Evolutionary conservation across 2,113 vertebrate species (phyloP), one percentile per base, ranked within the genome.

Genomic region (Pteropus alecto): DNA sequence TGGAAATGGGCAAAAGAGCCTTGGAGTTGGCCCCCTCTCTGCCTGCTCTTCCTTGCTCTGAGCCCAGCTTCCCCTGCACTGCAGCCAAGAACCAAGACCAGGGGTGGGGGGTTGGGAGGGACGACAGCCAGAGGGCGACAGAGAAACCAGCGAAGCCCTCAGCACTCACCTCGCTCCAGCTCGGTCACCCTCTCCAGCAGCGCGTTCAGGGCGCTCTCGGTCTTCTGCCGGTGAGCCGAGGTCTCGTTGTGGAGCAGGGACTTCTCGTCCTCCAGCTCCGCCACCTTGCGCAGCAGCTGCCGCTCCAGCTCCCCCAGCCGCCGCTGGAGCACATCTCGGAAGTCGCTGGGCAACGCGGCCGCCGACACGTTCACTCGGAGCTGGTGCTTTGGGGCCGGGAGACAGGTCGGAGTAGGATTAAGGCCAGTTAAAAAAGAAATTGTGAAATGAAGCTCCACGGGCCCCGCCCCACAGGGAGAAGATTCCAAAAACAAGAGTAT

Each of bases 221-320:
- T 99, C 98, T 99, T 99, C 97, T 99, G 99, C 86, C 99, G 98
- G 96, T 99, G 99, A 85, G 99, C 99, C 0, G 99, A 99, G 0
- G 99, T 99, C 98, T 99, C 99, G 1, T 99, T 99, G 98, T 99
- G 99, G 14, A 99, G 99, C 98, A 99, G 98, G 30, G 99, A 99
- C 94, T 99, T 99, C 98, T 99, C 99, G 74, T 99, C 99, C 98
- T 99, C 99, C 58, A 99, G 99, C 98, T 99, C 99, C 0, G 99
- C 99, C 98, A 99, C 99, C 98, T 99, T 99, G 98, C 98, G 99
- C 22, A 99, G 98, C 48, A 99, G 99, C 92, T 99, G 99, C 63
- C 98, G 99, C 98, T 99, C 99, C 96, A 99, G 98, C 24, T 99
- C 99, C 22, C 99, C 99, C 0, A 99, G 99, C 51, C 99, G 98